Base-by-base conservation (phyloP, 2,113 vertebrate species). In the Rhea pennata region DNA sequence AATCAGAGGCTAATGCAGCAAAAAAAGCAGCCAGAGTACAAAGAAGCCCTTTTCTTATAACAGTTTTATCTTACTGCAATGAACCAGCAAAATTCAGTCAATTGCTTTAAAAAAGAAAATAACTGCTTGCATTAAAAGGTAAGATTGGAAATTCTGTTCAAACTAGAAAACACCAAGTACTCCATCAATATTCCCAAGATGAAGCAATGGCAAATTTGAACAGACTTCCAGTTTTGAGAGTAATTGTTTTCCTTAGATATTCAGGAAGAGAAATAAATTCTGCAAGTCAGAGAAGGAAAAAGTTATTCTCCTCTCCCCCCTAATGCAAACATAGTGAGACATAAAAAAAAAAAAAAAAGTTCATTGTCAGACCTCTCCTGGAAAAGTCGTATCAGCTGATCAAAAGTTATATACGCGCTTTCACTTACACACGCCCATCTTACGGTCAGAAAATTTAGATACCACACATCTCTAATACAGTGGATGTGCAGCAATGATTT, bases 241-340 rank as follows among this genome's bases (percentile, higher is more conserved):
- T 0, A 0, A 26, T 13, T 11, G 4, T 73, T 56, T 53, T 6
- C 36, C 54, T 53, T 0, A 2, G 40, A 48, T 33, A 56, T 14
- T 48, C 12, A 59, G 19, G 19, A 79, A 44, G 14, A 11, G 29
- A 66, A 74, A 78, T 33, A 64, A 82, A 61, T 40, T 59, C 29
- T 54, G 29, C 5, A 42, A 1, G 1, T 48, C 50, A 58, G 50
- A 70, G 21, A 58, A 10, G 9, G 6, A 46, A 59, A 46, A n/a
- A 9, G 2, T 20, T 44, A 26, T 39, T 58, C 15, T 33, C n/a
- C 12, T 67, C 71, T 53, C 46, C 54, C 54, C 53, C 53, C 62
- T 23, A 39, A 31, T 1, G 20, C 26, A 85, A 80, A 46, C 17
- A 0, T 3, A 23, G 36, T 1, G 11, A 69, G 72, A 66, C 59